A percentile compares a stretch with the other conserved stretches of the same genome.
Evolutionary conservation across 2,113 vertebrate species (phyloP).

Genomic region (Hippocampus guttulatus): DNA sequence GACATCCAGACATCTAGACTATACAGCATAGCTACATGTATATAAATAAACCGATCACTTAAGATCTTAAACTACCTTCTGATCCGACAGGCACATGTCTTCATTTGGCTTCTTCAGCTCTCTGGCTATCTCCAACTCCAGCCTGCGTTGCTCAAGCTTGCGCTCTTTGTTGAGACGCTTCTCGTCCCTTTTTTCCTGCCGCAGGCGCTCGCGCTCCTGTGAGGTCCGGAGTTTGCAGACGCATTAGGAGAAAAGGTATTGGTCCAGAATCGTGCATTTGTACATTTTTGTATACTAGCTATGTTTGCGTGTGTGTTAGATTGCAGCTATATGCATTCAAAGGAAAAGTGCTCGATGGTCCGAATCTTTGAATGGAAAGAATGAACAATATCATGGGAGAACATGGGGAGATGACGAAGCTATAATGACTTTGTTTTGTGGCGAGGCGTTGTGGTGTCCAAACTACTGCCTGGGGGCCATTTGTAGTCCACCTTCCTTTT

Average conservation of each 20-base stretch:
- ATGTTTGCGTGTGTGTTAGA: slow-evolving; percentile 22
- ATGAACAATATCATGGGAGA: slow-evolving; percentile 36
- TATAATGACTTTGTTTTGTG: slow-evolving; percentile 54
- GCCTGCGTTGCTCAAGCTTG: slow-evolving; percentile 88
- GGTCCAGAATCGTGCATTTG: not conserved
- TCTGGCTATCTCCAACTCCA: slow-evolving; percentile 95
- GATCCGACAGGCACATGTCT: slow-evolving; percentile 98
- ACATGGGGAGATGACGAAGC: slow-evolving; percentile 37
- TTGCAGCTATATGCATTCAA: slow-evolving; percentile 59
- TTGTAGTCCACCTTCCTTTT: not conserved
- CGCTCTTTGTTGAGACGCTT: slow-evolving; percentile 97
- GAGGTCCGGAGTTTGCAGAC: slow-evolving; percentile 50
- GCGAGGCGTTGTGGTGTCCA: slow-evolving; percentile 17
- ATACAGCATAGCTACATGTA: not conserved
- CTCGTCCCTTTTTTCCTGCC: slow-evolving; percentile 97
- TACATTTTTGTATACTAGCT: not conserved
- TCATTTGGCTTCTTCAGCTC: slow-evolving; percentile 98
- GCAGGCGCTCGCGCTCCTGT: slow-evolving; percentile 93
- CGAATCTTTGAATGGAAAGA: slow-evolving; percentile 54
- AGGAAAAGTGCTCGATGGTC: slow-evolving; percentile 63
- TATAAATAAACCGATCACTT: not conserved
- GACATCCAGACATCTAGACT: not conserved
- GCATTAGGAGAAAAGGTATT: slow-evolving; percentile 43
- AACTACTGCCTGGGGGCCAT: not conserved
- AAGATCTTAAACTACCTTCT: slow-evolving; percentile 77